Conservation (phyloP, 2,113 vertebrate species). For the human (Homo sapiens) region GRCh38 chr15:78978501-78979000, state of each 20-base stretch:
- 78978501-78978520: not conserved
- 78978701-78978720: not conserved
- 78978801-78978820: not conserved
- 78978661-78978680: not conserved
- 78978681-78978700: not conserved
- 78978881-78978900: not conserved
- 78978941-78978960: slow-evolving; percentile 21
- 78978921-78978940: slow-evolving; percentile 7
- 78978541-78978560: not conserved
- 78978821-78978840: not conserved
- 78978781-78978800: not conserved
- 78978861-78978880: not conserved
- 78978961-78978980: slow-evolving; percentile 35
- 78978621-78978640: not conserved
- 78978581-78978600: not conserved
- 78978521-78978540: not conserved
- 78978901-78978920: not conserved
- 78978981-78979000: slow-evolving; percentile 23
- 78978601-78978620: accelerated
- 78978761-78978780: not conserved
- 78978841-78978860: not conserved
- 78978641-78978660: not conserved
- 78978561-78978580: not conserved
- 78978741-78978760: not conserved
- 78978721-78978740: not conserved